Base-by-base conservation (phyloP, 2,113 vertebrate genomes). In the Cynoglossus semilaevis region DNA sequence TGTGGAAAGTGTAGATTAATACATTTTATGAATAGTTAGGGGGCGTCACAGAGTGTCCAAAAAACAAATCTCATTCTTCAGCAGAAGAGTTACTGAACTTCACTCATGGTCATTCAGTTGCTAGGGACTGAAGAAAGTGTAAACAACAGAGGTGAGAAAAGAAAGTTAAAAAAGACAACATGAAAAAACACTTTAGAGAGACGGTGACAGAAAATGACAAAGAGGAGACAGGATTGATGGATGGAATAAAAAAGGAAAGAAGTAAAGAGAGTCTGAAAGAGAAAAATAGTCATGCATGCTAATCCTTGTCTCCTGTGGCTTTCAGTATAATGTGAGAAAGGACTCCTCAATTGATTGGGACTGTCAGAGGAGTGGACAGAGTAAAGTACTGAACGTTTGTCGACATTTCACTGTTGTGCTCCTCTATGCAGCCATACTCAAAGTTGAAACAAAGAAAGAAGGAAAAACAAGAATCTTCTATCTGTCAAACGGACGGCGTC, bases 1-100 rank as follows among this genome's bases (percentile, higher is more conserved):
- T n/a, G n/a, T n/a, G n/a, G n/a, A n/a, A n/a, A n/a, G n/a, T n/a
- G n/a, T n/a, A n/a, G n/a, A n/a, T n/a, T n/a, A n/a, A n/a, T n/a
- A n/a, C n/a, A n/a, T n/a, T 29, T 29, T 77, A 81, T 71, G 41
- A 65, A 77, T 77, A 79, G 69, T 79, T 81, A 64, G 48, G 71
- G 51, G 70, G 65, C 45, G 56, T 70, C 63, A 43, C 10, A 46
- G 72, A 72, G 8, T 45, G 19, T 58, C 34, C 62, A 40, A 70
- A 74, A 79, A 46, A 51, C 76, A 65, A 65, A 52, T 45, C 18
- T 3, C 2, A 12, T 58, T 76, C 57, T 35, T 65, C 57, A 9
- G 67, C 52, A 37, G 74, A 72, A 49, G 53, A 62, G 49, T 69
- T 76, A 70, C 53, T 29, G 63, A 70, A 63, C 40, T 68, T 71